These are phyloP conservation scores for Pogonognathellus flavescens DNA, from an alignment of 1,140 invertebrate species.

Conservation along the genomic window DNA sequence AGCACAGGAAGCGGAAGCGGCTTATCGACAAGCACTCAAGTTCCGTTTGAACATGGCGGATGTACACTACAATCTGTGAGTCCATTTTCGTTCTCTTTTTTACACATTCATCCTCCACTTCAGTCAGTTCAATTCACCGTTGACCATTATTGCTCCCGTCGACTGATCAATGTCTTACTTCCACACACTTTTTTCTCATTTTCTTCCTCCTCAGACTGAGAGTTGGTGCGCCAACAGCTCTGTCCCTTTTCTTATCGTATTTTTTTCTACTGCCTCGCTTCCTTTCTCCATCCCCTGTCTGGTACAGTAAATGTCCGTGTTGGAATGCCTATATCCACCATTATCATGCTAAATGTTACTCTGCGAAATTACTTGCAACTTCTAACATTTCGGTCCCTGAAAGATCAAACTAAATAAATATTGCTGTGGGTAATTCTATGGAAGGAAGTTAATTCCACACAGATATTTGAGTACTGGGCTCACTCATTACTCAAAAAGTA, in stretches of 20 bases:
- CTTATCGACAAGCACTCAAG: slow-evolving; percentile 86
- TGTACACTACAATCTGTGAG: slow-evolving; percentile 98
- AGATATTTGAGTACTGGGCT: too few species aligned
- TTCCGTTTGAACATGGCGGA: slow-evolving; percentile 96
- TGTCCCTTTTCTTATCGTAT: not conserved
- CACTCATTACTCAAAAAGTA: too few species aligned
- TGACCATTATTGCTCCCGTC: slow-evolving; percentile 7
- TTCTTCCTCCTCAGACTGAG: not conserved
- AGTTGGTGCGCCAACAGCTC: not conserved
- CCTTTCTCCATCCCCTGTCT: not conserved
- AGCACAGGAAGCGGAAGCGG: slow-evolving; percentile 86
- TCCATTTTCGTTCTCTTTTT: slow-evolving; percentile 1
- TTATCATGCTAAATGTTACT: too few species aligned
- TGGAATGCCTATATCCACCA: too few species aligned
- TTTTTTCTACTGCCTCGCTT: not conserved
- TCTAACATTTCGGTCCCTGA: too few species aligned
- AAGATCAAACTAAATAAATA: too few species aligned
- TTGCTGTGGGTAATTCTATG: too few species aligned
- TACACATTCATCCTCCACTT: not conserved
- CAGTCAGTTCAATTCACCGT: not conserved
- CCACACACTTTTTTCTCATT: not conserved
- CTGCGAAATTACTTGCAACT: too few species aligned
- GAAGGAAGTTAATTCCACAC: too few species aligned
- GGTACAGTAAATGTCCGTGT: too few species aligned
- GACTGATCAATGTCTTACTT: not conserved